Conservation (phyloP, 1,140 invertebrate species). For the Cardiocondyla obscurior region DNA sequence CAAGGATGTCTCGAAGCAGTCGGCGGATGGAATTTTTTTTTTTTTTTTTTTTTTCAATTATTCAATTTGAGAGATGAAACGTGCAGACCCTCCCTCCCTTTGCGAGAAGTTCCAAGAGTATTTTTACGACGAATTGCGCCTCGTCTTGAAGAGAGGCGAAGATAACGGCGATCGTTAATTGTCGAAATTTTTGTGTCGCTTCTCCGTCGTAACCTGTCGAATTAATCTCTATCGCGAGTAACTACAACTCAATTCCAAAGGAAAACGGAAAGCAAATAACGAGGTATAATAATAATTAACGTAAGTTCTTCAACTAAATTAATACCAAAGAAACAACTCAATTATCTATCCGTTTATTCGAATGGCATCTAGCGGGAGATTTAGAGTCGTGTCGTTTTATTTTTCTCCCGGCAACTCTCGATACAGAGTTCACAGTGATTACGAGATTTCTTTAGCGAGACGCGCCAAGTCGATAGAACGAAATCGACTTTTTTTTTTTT, state of each 20-base stretch:
- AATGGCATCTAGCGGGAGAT: neutral
- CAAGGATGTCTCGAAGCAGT: conserved; percentile 17
- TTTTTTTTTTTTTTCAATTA: no score
- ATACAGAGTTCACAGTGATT: neutral
- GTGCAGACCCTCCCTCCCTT: neutral
- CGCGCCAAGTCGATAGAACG: neutral
- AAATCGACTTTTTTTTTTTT: conserved; percentile 15
- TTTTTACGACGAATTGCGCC: neutral
- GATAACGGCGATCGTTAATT: neutral
- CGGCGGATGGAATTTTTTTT: neutral
- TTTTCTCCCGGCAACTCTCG: neutral
- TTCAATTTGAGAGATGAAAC: neutral
- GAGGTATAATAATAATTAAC: neutral
- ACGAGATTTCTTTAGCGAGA: neutral
- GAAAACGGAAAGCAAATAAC: neutral
- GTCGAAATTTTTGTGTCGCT: neutral
- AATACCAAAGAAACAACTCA: neutral
- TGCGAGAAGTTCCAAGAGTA: neutral
- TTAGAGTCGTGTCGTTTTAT: neutral
- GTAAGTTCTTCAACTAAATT: neutral
- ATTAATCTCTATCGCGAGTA: neutral
- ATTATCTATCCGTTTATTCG: neutral
- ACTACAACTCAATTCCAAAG: neutral
- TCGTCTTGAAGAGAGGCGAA: neutral
- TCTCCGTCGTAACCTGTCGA: neutral